Conservation (phyloP, 2,888 invertebrate genomes). For the Lochmaea capreae region DNA sequence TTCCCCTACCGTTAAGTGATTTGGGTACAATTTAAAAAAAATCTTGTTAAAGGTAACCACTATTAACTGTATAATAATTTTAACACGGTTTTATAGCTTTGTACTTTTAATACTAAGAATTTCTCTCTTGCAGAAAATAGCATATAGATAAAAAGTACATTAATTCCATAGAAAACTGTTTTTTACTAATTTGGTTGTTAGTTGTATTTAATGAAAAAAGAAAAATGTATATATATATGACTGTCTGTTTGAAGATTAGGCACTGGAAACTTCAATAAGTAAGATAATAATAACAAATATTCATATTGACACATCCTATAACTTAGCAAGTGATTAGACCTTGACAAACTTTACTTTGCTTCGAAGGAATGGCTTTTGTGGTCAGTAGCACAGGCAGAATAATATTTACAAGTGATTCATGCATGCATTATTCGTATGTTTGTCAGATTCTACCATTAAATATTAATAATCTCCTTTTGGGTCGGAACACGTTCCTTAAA, state of each 20-base stretch:
- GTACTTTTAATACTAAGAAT: conserved; percentile 1
- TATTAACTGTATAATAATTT: conserved; percentile 12
- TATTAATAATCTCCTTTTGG: too few species aligned
- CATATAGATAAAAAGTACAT: neutral
- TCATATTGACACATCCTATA: neutral
- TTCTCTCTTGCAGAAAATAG: conserved; percentile 4
- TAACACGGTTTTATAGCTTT: conserved; percentile 10
- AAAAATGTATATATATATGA: neutral
- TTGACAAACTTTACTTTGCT: neutral
- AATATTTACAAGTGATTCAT: too few species aligned
- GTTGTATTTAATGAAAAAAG: neutral
- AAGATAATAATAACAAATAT: neutral
- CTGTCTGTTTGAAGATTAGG: conserved; percentile 9
- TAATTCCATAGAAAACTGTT: conserved; percentile 12
- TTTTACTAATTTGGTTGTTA: neutral
- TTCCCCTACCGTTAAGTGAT: neutral
- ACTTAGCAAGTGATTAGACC: neutral
- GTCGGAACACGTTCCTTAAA: too few species aligned
- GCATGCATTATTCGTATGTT: too few species aligned
- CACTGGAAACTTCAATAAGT: neutral
- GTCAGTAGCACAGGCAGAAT: too few species aligned
- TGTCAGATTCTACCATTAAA: too few species aligned
- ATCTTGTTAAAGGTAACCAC: conserved; percentile 1
- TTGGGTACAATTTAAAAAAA: conserved; percentile 9
- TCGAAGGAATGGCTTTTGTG: too few species aligned